Percentiles rank a stretch among this genome's conserved stretches.
These are phyloP conservation scores for Diadegma fenestrale DNA, from an alignment of 2,888 invertebrate genomes.

Conservation along the genomic window DNA sequence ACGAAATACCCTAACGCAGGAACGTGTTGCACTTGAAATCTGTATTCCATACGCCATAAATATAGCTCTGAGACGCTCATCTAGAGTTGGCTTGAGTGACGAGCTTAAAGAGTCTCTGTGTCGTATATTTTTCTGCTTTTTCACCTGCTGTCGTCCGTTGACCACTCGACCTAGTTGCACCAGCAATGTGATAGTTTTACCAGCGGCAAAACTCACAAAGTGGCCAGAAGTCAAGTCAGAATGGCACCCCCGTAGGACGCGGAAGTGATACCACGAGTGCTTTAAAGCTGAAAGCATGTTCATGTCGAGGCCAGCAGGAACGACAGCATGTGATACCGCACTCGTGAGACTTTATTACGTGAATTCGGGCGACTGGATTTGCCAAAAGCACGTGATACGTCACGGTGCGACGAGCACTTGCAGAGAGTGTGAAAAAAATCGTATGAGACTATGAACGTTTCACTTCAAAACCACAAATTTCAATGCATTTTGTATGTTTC, in stretches of 20 bases:
- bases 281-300: slow-evolving; percentile 83
- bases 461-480: not conserved
- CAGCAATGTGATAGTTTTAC: slow-evolving; percentile 72
- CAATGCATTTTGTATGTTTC: not conserved
- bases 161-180: slow-evolving; percentile 77
- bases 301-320: slow-evolving; percentile 73
- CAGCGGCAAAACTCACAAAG: slow-evolving; percentile 67
- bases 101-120: slow-evolving; percentile 6
- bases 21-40: not conserved
- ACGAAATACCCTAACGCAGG: not conserved
- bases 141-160: slow-evolving; percentile 48
- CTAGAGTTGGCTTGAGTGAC: not conserved
- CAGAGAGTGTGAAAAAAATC: not conserved
- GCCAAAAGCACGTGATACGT: not conserved
- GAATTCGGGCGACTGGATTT: slow-evolving; percentile 20
- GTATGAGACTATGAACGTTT: not conserved
- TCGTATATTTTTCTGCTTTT: slow-evolving; percentile 49
- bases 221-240: slow-evolving; percentile 63
- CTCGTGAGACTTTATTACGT: slow-evolving; percentile 48
- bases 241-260: slow-evolving; percentile 43
- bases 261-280: slow-evolving; percentile 69
- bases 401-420: not conserved
- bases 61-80: not conserved
- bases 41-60: not conserved
- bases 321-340: slow-evolving; percentile 57